Percentiles rank a stretch among this genome's conserved stretches.
phyloP scores from a whole-genome alignment of 2,113 vertebrate species.

The Mormyrus iriodes region DNA sequence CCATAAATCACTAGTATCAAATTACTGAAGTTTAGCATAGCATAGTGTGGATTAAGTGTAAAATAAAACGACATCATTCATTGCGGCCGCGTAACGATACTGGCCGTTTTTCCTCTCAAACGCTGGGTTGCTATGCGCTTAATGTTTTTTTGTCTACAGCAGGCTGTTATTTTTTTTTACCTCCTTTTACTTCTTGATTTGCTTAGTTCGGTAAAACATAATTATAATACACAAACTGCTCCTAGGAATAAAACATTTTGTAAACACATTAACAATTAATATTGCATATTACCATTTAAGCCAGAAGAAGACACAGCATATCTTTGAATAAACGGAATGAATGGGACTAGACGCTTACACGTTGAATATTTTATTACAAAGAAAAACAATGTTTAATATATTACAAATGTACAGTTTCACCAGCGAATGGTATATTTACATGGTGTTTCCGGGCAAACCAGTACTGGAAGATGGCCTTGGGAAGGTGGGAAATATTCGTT shows the following conservation, averaged over 20 bases:
- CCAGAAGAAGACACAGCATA: neutral
- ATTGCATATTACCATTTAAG: neutral
- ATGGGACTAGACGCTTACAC: neutral
- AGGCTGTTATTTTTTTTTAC: neutral
- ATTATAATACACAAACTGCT: neutral
- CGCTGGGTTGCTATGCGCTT: neutral
- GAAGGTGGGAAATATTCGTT: neutral
- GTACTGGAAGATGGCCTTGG: slow-evolving; percentile 1
- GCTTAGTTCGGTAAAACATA: neutral
- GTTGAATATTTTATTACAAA: slow-evolving; percentile 51
- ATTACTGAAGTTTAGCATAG: neutral
- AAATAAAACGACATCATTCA: neutral
- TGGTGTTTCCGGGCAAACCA: slow-evolving; percentile 22
- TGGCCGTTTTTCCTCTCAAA: neutral
- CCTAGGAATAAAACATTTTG: neutral
- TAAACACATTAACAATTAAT: neutral
- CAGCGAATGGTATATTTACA: slow-evolving; percentile 37
- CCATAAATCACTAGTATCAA: neutral
- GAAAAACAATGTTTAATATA: slow-evolving; percentile 35
- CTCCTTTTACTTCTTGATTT: neutral
- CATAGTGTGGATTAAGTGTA: neutral
- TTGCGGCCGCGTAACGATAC: neutral
- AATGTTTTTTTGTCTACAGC: neutral
- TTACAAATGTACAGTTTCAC: slow-evolving; percentile 53
- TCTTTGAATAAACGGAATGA: neutral